Conservation (phyloP, 2,797 vertebrate genomes). For the Syngnathus acus region DNA sequence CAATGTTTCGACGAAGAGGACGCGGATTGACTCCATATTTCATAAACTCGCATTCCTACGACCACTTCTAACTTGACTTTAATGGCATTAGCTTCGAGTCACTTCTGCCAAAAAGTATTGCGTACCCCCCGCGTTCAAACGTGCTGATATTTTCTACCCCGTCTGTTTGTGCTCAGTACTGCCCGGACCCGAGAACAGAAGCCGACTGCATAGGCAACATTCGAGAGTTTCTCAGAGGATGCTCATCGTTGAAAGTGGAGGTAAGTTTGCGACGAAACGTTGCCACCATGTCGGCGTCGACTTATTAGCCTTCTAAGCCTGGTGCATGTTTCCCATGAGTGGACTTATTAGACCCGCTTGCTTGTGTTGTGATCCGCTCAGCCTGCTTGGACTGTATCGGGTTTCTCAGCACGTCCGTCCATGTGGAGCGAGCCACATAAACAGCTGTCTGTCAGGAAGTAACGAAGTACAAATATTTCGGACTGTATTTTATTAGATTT, state of each 20-base stretch:
- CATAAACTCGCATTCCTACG: background rate
- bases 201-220: constrained; percentile 84
- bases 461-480: constrained; percentile 8
- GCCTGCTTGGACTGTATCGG: constrained; percentile 15
- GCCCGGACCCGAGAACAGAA: constrained; percentile 83
- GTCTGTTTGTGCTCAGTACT: constrained; percentile 69
- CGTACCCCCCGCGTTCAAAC: constrained; percentile 14
- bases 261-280: constrained; percentile 64
- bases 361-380: constrained; percentile 32
- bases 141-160: constrained; percentile 47
- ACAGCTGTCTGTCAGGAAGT: constrained; percentile 37
- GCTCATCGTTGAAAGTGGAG: constrained; percentile 82
- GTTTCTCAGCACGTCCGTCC: constrained; percentile 19
- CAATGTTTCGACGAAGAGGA: constrained; percentile 44
- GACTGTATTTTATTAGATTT: background rate
- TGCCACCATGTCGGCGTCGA: background rate
- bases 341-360: constrained; percentile 17
- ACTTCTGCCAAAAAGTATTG: background rate
- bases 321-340: constrained; percentile 13
- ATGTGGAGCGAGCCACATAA: constrained; percentile 32
- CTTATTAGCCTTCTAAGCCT: background rate
- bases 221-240: constrained; percentile 88
- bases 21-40: constrained; percentile 2
- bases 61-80: background rate
- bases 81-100: background rate